Conservation (phyloP, 2,888 invertebrate genomes). For the Catonia carolina region DNA sequence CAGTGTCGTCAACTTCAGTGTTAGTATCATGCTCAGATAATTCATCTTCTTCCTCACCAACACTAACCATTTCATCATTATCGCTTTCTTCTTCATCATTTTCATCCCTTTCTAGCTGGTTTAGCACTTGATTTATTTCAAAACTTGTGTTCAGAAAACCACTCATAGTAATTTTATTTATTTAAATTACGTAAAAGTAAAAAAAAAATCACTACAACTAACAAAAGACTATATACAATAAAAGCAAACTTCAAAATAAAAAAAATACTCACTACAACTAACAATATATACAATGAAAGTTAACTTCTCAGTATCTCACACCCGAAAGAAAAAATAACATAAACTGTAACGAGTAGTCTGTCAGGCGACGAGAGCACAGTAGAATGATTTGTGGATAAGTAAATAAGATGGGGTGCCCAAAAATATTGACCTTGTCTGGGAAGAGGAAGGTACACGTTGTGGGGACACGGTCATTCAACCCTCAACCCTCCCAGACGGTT, state of each 20-base stretch:
- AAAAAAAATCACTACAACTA: no score
- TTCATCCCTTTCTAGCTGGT: not conserved
- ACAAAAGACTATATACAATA: no score
- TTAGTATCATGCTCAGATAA: not conserved
- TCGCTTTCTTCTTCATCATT: not conserved
- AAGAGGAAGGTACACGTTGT: not conserved
- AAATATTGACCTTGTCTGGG: not conserved
- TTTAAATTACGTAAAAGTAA: no score
- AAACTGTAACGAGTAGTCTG: not conserved
- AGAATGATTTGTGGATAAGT: not conserved
- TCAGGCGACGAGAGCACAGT: no score
- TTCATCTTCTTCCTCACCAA: conserved; percentile 2
- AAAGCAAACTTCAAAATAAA: not conserved
- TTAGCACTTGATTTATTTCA: not conserved
- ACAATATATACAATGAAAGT: conserved; percentile 1
- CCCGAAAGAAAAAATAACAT: not conserved
- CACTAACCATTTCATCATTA: not conserved
- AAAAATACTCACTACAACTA: not conserved
- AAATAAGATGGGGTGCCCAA: not conserved
- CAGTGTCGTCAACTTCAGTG: not conserved
- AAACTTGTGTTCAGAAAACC: not conserved
- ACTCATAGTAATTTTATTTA: not conserved
- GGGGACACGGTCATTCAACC: not conserved
- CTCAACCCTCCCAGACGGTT: not conserved
- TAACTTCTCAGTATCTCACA: not conserved